Evolutionary conservation across 1,140 invertebrate species (phyloP), one percentile per base, ranked within the genome.

Genomic region (Centruroides vittatus): DNA sequence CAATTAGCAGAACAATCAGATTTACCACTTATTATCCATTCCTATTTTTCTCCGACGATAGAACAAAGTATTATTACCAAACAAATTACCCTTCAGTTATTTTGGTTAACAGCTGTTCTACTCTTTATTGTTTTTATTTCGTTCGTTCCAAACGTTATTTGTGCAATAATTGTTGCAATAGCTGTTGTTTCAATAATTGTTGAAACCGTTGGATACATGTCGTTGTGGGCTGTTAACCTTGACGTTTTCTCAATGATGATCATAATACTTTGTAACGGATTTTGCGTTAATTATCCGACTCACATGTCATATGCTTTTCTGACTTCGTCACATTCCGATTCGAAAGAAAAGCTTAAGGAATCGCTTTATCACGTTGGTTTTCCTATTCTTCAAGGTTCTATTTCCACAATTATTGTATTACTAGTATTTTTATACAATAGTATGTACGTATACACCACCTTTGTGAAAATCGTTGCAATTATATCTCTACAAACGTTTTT

Each of bases 171-270:
- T 87, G 91, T 98, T 0, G 91, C 90, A 3, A 86, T 95, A 62
- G 92, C 90, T 63, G 94, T 98, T 48, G 82, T 95, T 34, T 95
- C 90, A 3, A 96, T 98, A 61, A 91, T 96, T 73, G 74, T 87
- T 6, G 93, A 93, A n/a, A 91, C 98, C 0, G 86, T 93, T 4
- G 93, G 93, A 0, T 96, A 95, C 75, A 94, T 98, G 88, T 84
- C 90, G 0, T 76, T 94, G 3, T 97, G 93, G 92, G 83, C 85
- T 65, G 89, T 97, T 1, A 93, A 91, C 70, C 76, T 98, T 47
- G 93, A 96, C 72, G 92, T 92, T 6, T 94, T 98, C 67, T 96
- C 93, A 0, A 98, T 97, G 93, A 96, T 98, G 47, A 96, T 96
- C 69, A 78, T 98, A 3, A 96, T 98, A 56, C 96, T 98, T 91